Conservation (phyloP, 2,113 vertebrate species). For the Neotoma lepida region DNA sequence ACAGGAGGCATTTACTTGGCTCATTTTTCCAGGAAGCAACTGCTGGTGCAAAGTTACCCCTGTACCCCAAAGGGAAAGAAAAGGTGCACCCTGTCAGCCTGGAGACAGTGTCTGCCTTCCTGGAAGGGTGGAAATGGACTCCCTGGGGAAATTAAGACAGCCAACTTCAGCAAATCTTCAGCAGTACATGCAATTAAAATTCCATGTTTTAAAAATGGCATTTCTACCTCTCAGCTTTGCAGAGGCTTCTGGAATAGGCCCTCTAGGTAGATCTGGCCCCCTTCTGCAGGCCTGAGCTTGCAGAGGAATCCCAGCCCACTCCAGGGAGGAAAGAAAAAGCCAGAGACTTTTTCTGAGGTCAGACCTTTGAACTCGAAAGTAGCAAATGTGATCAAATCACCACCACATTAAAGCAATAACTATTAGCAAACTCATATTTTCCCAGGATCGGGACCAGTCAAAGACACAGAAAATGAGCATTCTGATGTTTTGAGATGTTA, state of each 20-base stretch:
- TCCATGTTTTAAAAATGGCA: conserved; percentile 13
- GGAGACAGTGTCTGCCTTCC: neutral
- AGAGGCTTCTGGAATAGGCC: conserved; percentile 3
- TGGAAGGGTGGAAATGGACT: conserved; percentile 6
- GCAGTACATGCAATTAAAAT: conserved; percentile 72
- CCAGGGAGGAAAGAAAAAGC: neutral
- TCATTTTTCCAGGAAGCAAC: conserved; percentile 59
- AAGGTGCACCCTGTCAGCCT: neutral
- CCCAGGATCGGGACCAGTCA: conserved; percentile 46
- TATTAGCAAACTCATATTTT: conserved; percentile 17
- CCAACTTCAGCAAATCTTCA: conserved; percentile 48
- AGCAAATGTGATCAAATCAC: conserved; percentile 20
- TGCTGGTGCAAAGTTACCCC: neutral
- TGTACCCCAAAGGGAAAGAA: neutral
- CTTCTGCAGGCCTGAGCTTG: neutral
- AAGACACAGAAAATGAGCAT: conserved; percentile 57
- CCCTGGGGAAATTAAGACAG: conserved; percentile 75
- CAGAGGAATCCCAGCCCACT: neutral
- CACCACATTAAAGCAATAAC: neutral
- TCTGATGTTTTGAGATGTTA: neutral
- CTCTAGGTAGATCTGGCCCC: neutral
- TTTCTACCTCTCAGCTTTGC: neutral
- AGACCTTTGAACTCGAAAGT: conserved; percentile 4
- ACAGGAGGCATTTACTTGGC: neutral
- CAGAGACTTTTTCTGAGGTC: neutral